Conservation (phyloP, 2,888 invertebrate genomes). For the Agrenia bidenticulata region DNA sequence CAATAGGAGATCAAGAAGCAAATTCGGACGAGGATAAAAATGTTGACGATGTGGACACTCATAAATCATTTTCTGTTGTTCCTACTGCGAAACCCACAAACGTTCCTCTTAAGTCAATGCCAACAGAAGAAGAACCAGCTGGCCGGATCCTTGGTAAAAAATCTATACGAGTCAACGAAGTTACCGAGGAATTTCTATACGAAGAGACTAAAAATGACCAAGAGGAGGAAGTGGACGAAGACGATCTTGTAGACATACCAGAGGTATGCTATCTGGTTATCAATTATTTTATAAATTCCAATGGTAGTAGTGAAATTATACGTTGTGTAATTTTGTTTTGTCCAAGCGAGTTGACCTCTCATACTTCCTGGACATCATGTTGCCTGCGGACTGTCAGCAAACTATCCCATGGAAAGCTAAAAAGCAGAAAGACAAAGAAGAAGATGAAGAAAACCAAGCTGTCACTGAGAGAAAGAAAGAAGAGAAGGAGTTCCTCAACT, state of each 20-base stretch:
- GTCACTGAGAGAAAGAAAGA: too few relatives aligned
- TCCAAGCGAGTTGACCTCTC: constrained; percentile 28
- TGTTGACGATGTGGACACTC: neutral
- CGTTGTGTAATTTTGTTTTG: neutral
- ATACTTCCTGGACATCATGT: constrained; percentile 31
- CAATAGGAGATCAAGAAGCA: constrained; percentile 7
- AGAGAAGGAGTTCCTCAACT: constrained; percentile 21
- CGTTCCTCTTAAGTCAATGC: too few relatives aligned
- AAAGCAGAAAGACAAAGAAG: constrained; percentile 12
- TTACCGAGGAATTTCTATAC: neutral
- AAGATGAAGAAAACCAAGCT: constrained; percentile 8
- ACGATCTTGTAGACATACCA: constrained; percentile 26
- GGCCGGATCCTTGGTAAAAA: neutral
- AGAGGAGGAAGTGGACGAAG: constrained; percentile 7
- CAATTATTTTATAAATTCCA: too few relatives aligned
- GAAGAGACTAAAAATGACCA: neutral
- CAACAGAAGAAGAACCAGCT: too few relatives aligned
- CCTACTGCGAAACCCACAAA: neutral
- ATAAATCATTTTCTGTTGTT: neutral
- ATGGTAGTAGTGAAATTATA: neutral
- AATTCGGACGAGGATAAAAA: neutral
- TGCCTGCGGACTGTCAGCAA: constrained; percentile 36
- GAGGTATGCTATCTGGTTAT: too few relatives aligned
- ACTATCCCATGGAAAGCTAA: constrained; percentile 32
- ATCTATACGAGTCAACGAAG: neutral